Conservation (phyloP, 2,797 vertebrate species). For the Mareca strepera region DNA sequence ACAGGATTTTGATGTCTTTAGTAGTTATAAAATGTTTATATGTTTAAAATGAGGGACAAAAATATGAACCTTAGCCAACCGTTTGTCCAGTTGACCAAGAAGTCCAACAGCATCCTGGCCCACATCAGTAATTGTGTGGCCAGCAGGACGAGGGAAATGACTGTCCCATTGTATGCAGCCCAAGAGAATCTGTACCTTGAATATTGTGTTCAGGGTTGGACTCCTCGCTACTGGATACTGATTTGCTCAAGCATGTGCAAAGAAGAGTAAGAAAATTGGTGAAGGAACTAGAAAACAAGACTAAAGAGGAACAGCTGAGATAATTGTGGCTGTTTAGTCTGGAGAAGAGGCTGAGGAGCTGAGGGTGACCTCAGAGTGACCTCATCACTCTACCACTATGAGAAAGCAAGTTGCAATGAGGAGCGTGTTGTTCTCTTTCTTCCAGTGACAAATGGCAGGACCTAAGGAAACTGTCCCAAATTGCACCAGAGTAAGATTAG, state of each 20-base stretch:
- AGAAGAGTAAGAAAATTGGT: neutral
- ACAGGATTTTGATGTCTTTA: neutral
- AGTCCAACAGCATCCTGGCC: neutral
- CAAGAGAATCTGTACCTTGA: neutral
- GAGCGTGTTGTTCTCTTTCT: neutral
- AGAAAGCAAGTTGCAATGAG: neutral
- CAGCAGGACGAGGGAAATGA: neutral
- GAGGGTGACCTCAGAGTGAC: no score
- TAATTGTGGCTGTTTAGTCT: neutral
- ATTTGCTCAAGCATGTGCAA: neutral
- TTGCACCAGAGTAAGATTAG: neutral
- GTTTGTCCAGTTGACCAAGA: neutral
- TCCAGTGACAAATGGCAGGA: neutral
- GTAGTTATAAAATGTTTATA: neutral
- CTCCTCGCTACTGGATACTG: neutral
- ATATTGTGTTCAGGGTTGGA: neutral
- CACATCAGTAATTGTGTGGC: neutral
- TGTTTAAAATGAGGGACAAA: neutral
- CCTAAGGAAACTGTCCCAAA: neutral
- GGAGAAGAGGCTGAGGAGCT: neutral
- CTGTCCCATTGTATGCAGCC: neutral
- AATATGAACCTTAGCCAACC: neutral
- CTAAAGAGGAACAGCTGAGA: neutral
- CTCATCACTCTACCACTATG: neutral
- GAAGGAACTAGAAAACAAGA: neutral